A percentile compares a stretch with the other conserved stretches of the same genome.
Conservation (phyloP, 2,113 vertebrate genomes). For the Megaleporinus macrocephalus region DNA sequence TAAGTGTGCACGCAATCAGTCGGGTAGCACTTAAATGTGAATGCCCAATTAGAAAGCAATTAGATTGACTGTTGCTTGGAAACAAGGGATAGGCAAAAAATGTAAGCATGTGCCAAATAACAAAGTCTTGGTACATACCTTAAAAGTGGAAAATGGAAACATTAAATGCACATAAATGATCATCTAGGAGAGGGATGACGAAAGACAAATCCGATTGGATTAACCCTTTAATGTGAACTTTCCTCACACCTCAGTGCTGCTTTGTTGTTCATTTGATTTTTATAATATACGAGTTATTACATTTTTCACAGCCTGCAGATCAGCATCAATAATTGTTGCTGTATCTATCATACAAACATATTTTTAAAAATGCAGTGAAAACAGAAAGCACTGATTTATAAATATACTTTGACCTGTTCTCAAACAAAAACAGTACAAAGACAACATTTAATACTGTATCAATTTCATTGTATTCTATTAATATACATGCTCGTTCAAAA, state of each 20-base stretch:
- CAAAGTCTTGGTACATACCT: not conserved
- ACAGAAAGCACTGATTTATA: too few relatives aligned
- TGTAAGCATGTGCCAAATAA: not conserved
- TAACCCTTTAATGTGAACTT: not conserved
- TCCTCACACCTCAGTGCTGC: not conserved
- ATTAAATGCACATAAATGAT: too few relatives aligned
- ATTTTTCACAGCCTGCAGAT: not conserved
- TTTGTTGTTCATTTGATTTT: not conserved
- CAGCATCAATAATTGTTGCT: not conserved
- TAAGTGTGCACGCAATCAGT: not conserved
- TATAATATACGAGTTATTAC: not conserved
- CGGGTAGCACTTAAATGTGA: not conserved
- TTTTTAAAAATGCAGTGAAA: too few relatives aligned
- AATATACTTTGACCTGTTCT: too few relatives aligned
- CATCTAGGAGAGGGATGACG: too few relatives aligned
- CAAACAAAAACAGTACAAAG: too few relatives aligned
- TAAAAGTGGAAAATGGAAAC: too few relatives aligned
- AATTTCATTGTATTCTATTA: too few relatives aligned
- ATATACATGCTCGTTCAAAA: too few relatives aligned
- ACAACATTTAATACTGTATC: too few relatives aligned
- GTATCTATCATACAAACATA: not conserved
- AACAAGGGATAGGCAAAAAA: not conserved
- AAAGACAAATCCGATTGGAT: not conserved
- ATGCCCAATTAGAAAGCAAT: not conserved
- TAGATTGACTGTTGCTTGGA: not conserved